phyloP scores from a whole-genome alignment of 2,113 vertebrate genomes.

The Pantherophis guttatus region DNA sequence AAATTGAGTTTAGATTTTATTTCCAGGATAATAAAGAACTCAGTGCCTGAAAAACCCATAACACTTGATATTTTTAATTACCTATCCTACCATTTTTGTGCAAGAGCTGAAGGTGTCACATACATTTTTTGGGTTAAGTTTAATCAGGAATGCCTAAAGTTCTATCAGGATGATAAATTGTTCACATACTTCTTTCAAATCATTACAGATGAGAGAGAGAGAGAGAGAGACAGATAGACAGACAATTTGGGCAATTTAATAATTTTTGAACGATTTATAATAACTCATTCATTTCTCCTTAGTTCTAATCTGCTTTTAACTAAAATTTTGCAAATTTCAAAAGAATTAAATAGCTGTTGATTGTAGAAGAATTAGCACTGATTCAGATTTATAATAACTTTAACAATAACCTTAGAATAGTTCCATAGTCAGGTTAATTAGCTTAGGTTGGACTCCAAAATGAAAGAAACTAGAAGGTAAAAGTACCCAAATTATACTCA shows the following conservation, averaged over 20 bases:
- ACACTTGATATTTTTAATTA: background rate
- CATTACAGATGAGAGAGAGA: background rate
- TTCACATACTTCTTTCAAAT: background rate
- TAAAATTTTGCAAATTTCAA: background rate
- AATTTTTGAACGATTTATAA: background rate
- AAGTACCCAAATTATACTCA: background rate
- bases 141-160: background rate
- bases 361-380: background rate
- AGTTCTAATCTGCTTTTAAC: background rate
- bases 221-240: background rate
- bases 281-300: background rate
- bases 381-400: background rate
- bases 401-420: background rate
- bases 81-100: background rate
- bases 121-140: background rate
- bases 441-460: background rate
- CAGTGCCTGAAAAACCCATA: background rate
- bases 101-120: background rate
- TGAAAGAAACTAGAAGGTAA: background rate
- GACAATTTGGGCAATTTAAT: background rate
- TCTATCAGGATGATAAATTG: background rate
- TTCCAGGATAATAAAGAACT: background rate
- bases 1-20: background rate
- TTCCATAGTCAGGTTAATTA: background rate
- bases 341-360: background rate